phyloP scores from a whole-genome alignment of 2,888 invertebrate genomes.

The Oscheius sp. region DNA sequence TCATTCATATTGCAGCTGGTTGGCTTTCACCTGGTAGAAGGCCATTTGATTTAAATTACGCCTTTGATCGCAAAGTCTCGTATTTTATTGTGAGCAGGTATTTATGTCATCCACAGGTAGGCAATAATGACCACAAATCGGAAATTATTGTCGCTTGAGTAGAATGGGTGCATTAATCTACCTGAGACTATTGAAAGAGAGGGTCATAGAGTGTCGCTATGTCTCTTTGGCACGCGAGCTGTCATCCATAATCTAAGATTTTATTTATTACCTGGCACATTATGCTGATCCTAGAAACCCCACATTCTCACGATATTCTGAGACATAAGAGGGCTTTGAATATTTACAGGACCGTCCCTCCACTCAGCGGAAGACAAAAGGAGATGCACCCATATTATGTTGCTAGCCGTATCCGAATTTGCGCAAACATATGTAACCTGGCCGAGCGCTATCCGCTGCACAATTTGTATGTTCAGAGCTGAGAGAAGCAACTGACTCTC shows the following conservation, averaged over 20 bases:
- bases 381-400: slow-evolving; percentile 30
- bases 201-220: slow-evolving; percentile 9
- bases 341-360: neutral
- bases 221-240: slow-evolving; percentile 17
- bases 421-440: slow-evolving; percentile 28
- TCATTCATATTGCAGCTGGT: slow-evolving; percentile 15
- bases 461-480: slow-evolving; percentile 28
- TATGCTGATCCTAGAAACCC: neutral
- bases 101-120: slow-evolving; percentile 12
- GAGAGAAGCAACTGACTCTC: slow-evolving; percentile 23
- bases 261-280: neutral
- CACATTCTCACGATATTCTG: neutral
- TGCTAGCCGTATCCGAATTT: slow-evolving; percentile 22
- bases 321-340: neutral
- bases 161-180: slow-evolving; percentile 26
- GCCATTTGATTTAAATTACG: slow-evolving; percentile 9
- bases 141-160: slow-evolving; percentile 27
- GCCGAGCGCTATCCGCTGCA: slow-evolving; percentile 19
- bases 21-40: slow-evolving; percentile 20
- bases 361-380: slow-evolving; percentile 22
- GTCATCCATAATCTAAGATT: neutral
- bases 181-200: slow-evolving; percentile 28
- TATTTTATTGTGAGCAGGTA: slow-evolving; percentile 8
- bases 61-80: slow-evolving; percentile 2
- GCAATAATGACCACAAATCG: slow-evolving; percentile 26